phyloP scores from a whole-genome alignment of 2,113 vertebrate genomes.

The Brachypteracias leptosomus region DNA sequence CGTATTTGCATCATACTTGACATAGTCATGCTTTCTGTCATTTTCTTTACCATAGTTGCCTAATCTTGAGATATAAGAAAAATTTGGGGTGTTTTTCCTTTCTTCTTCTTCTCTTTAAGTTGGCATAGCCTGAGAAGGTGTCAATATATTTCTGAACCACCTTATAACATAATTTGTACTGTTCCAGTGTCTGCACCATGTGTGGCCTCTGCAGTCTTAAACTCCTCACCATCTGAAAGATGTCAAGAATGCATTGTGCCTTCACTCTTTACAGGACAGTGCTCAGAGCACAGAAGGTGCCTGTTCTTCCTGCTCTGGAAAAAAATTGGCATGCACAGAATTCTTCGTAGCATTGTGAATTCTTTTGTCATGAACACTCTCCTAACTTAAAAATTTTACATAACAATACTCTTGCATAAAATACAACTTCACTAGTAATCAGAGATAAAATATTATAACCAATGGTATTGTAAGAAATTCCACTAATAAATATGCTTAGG shows the following conservation, averaged over 20 bases:
- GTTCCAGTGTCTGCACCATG: slow-evolving; percentile 99
- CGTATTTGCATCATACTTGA: background rate
- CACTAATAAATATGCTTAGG: background rate
- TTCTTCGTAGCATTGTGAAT: background rate
- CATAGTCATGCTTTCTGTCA: background rate
- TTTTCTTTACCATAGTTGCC: background rate
- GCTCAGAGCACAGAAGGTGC: slow-evolving; percentile 97
- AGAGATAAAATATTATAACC: background rate
- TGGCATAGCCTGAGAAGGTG: too few species aligned
- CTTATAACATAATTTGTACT: too few species aligned
- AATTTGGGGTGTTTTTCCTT: too few species aligned
- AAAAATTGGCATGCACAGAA: background rate
- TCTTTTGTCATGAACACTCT: background rate
- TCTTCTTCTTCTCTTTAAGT: too few species aligned
- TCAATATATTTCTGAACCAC: too few species aligned
- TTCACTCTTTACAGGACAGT: slow-evolving; percentile 98
- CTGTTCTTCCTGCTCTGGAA: slow-evolving; percentile 88
- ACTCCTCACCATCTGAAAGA: slow-evolving; percentile 99
- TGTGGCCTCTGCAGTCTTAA: slow-evolving; percentile 96
- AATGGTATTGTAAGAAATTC: background rate
- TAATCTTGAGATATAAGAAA: background rate
- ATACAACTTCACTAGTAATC: background rate
- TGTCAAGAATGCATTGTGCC: slow-evolving; percentile 96
- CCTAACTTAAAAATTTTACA: background rate
- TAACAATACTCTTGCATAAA: background rate